A percentile compares a stretch with the other conserved stretches of the same genome.
Evolutionary conservation across 2,113 vertebrate species (phyloP).

Genomic region (Syrmaticus mikado): DNA sequence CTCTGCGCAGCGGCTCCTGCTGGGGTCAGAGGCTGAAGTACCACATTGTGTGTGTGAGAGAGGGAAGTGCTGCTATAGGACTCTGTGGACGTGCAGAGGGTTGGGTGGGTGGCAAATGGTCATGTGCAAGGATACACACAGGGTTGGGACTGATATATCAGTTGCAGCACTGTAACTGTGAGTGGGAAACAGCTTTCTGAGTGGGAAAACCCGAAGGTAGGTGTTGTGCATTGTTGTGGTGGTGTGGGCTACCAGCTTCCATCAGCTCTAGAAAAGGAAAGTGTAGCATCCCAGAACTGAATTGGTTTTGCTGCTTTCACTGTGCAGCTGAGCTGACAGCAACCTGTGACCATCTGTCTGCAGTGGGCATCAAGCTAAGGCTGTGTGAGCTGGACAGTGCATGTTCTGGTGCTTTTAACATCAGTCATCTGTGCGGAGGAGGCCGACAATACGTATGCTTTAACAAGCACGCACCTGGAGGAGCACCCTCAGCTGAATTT

Average conservation of each 20-base stretch:
- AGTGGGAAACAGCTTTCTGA: not conserved
- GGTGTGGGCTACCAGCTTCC: not conserved
- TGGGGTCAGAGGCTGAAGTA: not conserved
- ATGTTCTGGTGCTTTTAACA: not conserved
- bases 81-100: not conserved
- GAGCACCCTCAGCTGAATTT: not conserved
- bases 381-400: not conserved
- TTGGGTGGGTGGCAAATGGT: not conserved
- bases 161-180: fast-evolving
- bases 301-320: not conserved
- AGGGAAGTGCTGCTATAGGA: not conserved
- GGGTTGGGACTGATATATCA: not conserved
- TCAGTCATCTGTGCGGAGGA: not conserved
- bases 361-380: not conserved
- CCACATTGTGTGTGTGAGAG: not conserved
- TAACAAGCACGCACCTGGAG: not conserved
- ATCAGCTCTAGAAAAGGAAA: not conserved
- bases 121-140: not conserved
- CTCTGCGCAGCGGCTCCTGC: not conserved
- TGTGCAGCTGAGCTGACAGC: not conserved
- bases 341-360: not conserved
- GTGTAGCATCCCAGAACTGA: not conserved
- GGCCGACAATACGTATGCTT: not conserved
- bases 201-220: not conserved
- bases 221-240: not conserved